phyloP scores from a whole-genome alignment of 2,113 vertebrate genomes.

The Rostratula benghalensis region DNA sequence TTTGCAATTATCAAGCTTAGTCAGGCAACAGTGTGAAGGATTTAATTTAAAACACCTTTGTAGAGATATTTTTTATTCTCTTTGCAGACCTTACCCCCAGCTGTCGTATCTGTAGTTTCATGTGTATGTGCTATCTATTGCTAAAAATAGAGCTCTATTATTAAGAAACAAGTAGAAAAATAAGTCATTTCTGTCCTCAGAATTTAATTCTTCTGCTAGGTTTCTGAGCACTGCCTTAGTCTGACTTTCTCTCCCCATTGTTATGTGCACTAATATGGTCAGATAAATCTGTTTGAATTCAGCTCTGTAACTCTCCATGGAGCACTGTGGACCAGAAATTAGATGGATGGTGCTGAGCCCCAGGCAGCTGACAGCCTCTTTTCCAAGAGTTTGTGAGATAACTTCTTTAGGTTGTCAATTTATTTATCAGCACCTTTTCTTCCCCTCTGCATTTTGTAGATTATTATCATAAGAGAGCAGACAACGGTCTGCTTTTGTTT shows the following conservation, averaged over 20 bases:
- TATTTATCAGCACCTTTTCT: neutral
- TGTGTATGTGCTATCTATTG: neutral
- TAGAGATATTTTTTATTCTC: neutral
- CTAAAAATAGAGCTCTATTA: neutral
- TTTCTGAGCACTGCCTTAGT: neutral
- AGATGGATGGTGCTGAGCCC: neutral
- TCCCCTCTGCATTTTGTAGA: neutral
- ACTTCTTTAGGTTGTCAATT: neutral
- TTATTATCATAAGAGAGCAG: neutral
- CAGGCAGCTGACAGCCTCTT: neutral
- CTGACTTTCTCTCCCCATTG: neutral
- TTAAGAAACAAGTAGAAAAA: neutral
- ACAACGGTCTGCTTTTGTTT: neutral
- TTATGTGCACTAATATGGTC: neutral
- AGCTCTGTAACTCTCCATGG: neutral
- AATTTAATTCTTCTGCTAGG: neutral
- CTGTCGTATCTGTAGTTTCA: neutral
- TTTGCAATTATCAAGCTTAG: neutral
- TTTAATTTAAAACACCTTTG: neutral
- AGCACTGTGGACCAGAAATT: neutral
- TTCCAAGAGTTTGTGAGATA: neutral
- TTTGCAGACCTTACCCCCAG: neutral
- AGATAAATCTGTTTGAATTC: neutral
- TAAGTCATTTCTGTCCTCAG: neutral
- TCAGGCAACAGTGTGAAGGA: neutral